Percentiles rank a stretch among this genome's conserved stretches.
Conservation (phyloP, 2,888 invertebrate genomes). For the Oligia latruncula region DNA sequence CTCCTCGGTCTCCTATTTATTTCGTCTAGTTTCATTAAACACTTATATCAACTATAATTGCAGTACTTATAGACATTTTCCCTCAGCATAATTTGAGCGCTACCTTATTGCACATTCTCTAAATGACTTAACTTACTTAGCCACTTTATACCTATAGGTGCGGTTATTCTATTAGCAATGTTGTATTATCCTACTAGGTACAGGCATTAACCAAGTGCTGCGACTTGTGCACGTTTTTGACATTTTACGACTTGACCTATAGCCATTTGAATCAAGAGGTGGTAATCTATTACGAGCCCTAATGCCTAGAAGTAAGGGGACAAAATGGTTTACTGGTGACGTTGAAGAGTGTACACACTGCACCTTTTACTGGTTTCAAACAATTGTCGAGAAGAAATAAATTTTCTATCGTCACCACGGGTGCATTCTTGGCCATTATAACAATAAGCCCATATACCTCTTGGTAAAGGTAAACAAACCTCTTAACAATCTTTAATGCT, state of each 20-base stretch:
- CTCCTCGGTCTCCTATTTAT: neutral
- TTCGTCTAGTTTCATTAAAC: constrained; percentile 1
- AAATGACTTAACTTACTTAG: constrained; percentile 19
- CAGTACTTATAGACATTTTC: neutral
- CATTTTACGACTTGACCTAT: constrained; percentile 66
- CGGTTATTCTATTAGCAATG: constrained; percentile 34
- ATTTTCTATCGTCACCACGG: constrained; percentile 47
- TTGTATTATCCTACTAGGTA: constrained; percentile 37
- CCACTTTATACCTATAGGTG: constrained; percentile 15
- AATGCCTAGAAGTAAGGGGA: constrained; percentile 27
- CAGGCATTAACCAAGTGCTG: constrained; percentile 30
- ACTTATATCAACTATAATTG: neutral
- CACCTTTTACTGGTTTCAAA: constrained; percentile 51
- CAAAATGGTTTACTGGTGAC: constrained; percentile 23
- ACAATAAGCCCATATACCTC: constrained; percentile 37
- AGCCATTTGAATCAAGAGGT: constrained; percentile 33
- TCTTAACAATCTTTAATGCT: constrained; percentile 2
- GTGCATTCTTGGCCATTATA: constrained; percentile 31
- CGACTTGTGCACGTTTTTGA: constrained; percentile 63
- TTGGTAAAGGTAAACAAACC: constrained; percentile 34
- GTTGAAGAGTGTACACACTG: constrained; percentile 19
- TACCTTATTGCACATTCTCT: constrained; percentile 20
- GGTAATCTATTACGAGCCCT: constrained; percentile 40
- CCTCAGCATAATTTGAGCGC: neutral
- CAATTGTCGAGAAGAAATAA: constrained; percentile 49